Percentiles rank a stretch among this genome's conserved stretches.
These are phyloP conservation scores for Bacillus rossius DNA, from an alignment of 1,140 invertebrate genomes.

Conservation along the genomic window DNA sequence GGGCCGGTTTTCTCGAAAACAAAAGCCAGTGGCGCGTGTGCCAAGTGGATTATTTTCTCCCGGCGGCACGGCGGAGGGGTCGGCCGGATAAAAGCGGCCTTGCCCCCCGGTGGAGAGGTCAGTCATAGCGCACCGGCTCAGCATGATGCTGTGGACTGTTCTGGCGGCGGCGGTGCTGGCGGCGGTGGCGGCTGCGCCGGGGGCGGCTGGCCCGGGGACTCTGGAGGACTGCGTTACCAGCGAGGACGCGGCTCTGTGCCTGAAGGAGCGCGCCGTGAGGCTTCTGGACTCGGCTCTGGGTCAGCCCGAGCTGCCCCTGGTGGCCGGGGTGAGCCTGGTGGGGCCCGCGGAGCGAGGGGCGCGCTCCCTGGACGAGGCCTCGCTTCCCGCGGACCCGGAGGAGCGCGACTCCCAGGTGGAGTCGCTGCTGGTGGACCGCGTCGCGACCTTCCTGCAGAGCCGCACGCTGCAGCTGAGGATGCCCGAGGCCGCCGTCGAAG, in stretches of 20 bases:
- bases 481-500: conserved; percentile 58
- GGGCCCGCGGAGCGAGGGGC: conserved; percentile 59
- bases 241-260: conserved; percentile 60
- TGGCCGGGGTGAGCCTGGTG: conserved; percentile 37
- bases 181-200: neutral
- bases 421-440: conserved; percentile 63
- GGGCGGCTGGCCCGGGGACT: neutral
- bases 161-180: neutral
- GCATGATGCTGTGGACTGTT: too few species aligned
- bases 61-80: too few species aligned
- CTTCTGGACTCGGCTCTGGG: conserved; percentile 54
- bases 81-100: too few species aligned
- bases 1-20: too few species aligned
- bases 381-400: conserved; percentile 57
- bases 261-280: conserved; percentile 61
- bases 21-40: too few species aligned
- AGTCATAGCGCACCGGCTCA: too few species aligned
- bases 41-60: too few species aligned
- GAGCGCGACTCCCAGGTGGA: conserved; percentile 70
- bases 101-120: too few species aligned
- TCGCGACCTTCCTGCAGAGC: conserved; percentile 66
- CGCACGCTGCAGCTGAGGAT: conserved; percentile 73
- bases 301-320: conserved; percentile 34
- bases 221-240: conserved; percentile 32
- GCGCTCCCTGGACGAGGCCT: conserved; percentile 46